These are phyloP conservation scores for Xylota segnis DNA, from an alignment of 2,888 invertebrate genomes.

Conservation along the genomic window DNA sequence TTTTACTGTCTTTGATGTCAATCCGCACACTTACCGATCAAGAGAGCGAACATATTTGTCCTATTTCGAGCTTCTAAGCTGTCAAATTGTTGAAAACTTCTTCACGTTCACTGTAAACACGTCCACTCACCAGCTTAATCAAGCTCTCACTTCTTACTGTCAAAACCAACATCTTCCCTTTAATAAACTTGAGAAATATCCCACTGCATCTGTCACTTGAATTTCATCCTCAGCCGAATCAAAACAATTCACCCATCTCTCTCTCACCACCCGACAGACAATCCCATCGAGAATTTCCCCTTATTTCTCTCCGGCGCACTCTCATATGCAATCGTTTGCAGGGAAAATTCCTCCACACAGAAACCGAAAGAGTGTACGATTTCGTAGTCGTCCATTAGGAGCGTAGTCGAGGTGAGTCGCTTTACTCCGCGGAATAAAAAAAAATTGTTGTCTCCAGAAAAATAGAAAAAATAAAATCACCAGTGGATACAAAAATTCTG, in stretches of 20 bases:
- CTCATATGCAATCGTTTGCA: conserved; percentile 49
- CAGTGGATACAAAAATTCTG: conserved; percentile 8
- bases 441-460: conserved; percentile 27
- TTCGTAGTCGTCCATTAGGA: conserved; percentile 71
- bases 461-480: conserved; percentile 16
- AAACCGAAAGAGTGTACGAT: conserved; percentile 28
- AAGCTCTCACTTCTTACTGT: conserved; percentile 26
- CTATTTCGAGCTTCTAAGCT: too few relatives aligned
- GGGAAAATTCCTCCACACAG: conserved; percentile 31
- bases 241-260: conserved; percentile 38
- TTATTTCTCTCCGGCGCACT: conserved; percentile 50
- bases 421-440: conserved; percentile 58
- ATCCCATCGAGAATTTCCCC: conserved; percentile 18
- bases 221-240: neutral
- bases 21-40: too few relatives aligned
- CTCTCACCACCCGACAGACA: neutral
- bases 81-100: too few relatives aligned
- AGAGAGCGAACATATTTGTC: too few relatives aligned
- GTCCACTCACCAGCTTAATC: neutral
- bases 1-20: too few relatives aligned
- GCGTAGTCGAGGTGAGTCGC: conserved; percentile 64
- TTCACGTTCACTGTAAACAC: neutral
- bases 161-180: neutral
- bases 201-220: conserved; percentile 36
- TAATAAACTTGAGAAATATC: neutral